Evolutionary conservation across 2,113 vertebrate species (phyloP), one percentile per base, ranked within the genome.

Genomic region (Lates calcarifer): DNA sequence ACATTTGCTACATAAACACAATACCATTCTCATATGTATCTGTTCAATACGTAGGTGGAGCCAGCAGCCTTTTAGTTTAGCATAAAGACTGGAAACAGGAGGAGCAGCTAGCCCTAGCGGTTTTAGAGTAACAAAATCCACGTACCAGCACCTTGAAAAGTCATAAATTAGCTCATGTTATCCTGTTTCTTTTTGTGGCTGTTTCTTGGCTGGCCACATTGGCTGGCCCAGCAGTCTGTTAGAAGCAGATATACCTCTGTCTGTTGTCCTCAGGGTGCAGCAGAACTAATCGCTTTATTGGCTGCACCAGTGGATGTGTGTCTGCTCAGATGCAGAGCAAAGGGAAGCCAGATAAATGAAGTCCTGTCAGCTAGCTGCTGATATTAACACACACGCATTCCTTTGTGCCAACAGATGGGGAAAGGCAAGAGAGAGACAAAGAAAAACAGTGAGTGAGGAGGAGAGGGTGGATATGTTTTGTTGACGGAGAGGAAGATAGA

Each of bases 241-340:
- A 67, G 77, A 74, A 71, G 82, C 75, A 90, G 90, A 91, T 91
- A 92, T 87, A 87, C 80, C 72, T 75, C 72, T 63, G 75, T 66
- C 62, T 35, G 57, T 78, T 79, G 85, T 89, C 87, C 81, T 53
- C 79, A 49, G 87, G 88, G 84, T 90, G 86, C 77, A 60, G 90
- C 84, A 81, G 74, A 91, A 90, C 90, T 86, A 92, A 91, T 91
- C 17, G 31, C 77, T 75, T 78, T 84, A 87, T 87, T 91, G 88
- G 77, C 74, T 82, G 57, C 81, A 84, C 49, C 81, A 75, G 64
- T 82, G 77, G 75, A 89, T 79, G 85, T 74, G 84, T 76, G 79
- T 86, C 82, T 65, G 62, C 53, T 65, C 33, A 61, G 67, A 74
- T 69, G 55, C 43, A 65, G 68, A 78, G 81, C 71, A 70, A 47